Base-by-base conservation (phyloP, 2,113 vertebrate genomes). In the Callopanchax toddi region DNA sequence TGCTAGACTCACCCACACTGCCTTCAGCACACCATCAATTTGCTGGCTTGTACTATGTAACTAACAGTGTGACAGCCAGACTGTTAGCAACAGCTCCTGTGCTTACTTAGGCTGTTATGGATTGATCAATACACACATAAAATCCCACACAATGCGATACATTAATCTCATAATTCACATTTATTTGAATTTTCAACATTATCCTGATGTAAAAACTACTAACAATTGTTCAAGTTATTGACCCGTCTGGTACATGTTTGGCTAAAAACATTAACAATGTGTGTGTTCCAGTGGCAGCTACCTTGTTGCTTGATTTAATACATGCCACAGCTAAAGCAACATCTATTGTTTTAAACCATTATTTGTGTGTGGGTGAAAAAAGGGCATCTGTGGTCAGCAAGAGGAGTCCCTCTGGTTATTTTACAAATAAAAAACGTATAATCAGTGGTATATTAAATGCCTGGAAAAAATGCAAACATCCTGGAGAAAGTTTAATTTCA, bases 71-170 rank as follows among this genome's bases (percentile, higher is more conserved):
- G 76, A 76, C 74, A 59, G 61, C 16, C 53, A 42, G 42, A 68
- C 60, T 70, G 68, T 60, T 70, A 15, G 56, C 54, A 48, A 54
- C 51, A 26, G 60, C n/a, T 63, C 44, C 43, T 8, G 39, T 58
- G 72, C 66, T 78, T 66, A 60, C 71, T 68, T 62, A 63, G 50
- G 20, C 69, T 52, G n/a, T 74, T 77, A 75, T 49, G 64, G 62
- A 75, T 79, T 29, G 65, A 87, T 83, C 82, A 75, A 85, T 79
- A 67, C 42, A 55, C 43, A 62, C 59, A 82, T 81, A 78, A 71
- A 80, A 71, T 65, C 20, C 81, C 44, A 39, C 44, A 37, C 40
- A n/a, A 64, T 61, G 59, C 29, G 46, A 63, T 68, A 70, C 20
- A 54, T 59, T 76, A 21, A 67, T 77, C 46, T 50, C 48, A 67